A percentile compares a stretch with the other conserved stretches of the same genome.
phyloP scores from a whole-genome alignment of 2,888 invertebrate genomes.

The Philaethria dido region DNA sequence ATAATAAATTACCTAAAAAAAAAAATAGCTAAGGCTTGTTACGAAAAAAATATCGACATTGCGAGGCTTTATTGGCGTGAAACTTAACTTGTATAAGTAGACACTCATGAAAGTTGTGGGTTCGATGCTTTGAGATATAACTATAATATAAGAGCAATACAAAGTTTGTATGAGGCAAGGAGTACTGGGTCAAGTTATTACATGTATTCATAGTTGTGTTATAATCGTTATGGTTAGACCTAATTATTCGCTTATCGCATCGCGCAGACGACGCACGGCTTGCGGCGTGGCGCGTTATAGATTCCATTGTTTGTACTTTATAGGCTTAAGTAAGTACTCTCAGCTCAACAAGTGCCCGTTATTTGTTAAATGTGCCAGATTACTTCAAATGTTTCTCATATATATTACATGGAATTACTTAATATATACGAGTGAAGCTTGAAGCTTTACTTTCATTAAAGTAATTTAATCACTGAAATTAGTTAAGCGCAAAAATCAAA shows the following conservation, averaged over 20 bases:
- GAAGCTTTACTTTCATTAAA: not conserved
- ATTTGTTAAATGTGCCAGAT: no score
- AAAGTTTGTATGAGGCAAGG: no score
- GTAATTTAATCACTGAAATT: not conserved
- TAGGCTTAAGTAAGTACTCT: not conserved
- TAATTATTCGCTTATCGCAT: constrained; percentile 18
- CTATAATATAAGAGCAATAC: no score
- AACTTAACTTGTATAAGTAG: no score
- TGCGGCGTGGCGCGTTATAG: not conserved
- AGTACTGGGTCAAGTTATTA: no score
- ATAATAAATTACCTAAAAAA: no score
- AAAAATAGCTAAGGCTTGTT: no score
- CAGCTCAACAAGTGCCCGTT: not conserved
- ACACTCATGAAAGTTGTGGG: no score
- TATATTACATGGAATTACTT: not conserved
- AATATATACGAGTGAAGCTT: not conserved
- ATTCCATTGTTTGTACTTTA: not conserved
- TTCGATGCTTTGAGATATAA: no score
- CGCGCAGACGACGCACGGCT: not conserved
- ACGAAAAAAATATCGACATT: no score
- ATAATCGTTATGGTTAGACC: not conserved
- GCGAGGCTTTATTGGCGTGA: no score
- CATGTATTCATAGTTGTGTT: no score
- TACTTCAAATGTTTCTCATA: not conserved
- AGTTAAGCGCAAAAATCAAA: not conserved